A percentile compares a stretch with the other conserved stretches of the same genome.
Evolutionary conservation across 2,888 invertebrate species (phyloP).

Genomic region (Harpalus rubripes): DNA sequence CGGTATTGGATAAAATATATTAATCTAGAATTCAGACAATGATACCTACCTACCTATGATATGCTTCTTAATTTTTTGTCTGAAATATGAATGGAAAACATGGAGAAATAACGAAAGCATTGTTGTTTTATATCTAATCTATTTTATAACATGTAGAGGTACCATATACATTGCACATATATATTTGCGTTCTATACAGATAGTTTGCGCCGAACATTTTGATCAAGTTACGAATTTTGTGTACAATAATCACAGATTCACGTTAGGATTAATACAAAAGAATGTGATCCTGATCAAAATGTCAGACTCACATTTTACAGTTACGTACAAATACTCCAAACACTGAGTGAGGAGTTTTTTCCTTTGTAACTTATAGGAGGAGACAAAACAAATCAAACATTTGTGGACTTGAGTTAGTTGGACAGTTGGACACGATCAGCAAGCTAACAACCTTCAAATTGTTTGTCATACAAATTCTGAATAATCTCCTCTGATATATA

Average conservation of each 20-base stretch:
- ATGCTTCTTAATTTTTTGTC: not conserved
- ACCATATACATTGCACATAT: slow-evolving; percentile 67
- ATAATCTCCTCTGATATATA: slow-evolving; percentile 53
- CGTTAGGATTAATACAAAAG: slow-evolving; percentile 56
- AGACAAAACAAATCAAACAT: slow-evolving; percentile 13
- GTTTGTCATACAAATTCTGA: slow-evolving; percentile 4
- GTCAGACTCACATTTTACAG: slow-evolving; percentile 44
- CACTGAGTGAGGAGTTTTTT: slow-evolving; percentile 28
- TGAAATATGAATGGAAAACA: not conserved
- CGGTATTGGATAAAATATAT: no score
- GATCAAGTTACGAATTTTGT: slow-evolving; percentile 42
- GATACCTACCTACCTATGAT: no score
- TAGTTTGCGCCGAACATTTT: slow-evolving; percentile 52
- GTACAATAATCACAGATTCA: slow-evolving; percentile 62
- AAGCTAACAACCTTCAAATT: not conserved
- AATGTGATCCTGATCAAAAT: slow-evolving; percentile 51
- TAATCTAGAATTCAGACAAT: no score
- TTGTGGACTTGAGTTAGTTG: slow-evolving; percentile 28
- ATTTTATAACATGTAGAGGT: slow-evolving; percentile 66
- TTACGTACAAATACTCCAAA: slow-evolving; percentile 43
- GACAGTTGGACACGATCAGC: slow-evolving; percentile 28
- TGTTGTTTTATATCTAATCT: slow-evolving; percentile 63
- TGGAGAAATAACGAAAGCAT: slow-evolving; percentile 15
- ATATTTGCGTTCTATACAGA: slow-evolving; percentile 64
- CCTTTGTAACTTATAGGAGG: slow-evolving; percentile 31